Base-by-base conservation (phyloP, 2,888 invertebrate species). In the Nezara viridula region DNA sequence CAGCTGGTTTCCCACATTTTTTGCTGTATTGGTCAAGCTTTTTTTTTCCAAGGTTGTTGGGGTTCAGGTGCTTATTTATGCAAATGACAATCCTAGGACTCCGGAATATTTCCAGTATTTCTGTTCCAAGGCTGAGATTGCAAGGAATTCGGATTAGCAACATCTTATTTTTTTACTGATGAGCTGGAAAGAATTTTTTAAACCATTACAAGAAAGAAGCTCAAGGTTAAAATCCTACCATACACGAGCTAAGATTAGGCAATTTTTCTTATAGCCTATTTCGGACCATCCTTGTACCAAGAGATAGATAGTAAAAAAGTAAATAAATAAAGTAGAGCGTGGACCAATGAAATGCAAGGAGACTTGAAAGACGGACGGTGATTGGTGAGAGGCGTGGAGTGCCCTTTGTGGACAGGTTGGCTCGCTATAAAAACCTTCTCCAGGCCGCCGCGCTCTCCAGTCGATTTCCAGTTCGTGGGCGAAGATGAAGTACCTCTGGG, bases 311-410 rank as follows among this genome's bases (percentile, higher is more conserved):
- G 12, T 0, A 37, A 37, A 73, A 73, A 16, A 81, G 6, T 2
- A 77, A 32, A 24, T 6, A 44, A 7, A 44, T 44, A 10, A 44
- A 7, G 10, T 44, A 44, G 21, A 37, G 21, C 0, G 66, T 0
- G 19, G 66, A 37, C 66, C 66, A 73, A 81, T 81, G 81, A 24
- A n/a, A 47, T 14, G 14, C 2, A 6, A 81, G n/a, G n/a, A 10
- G 12, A 24, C 9, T 21, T n/a, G 44, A n/a, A 81, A 44, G 81
- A 81, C 24, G 81, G n/a, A 5, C 44, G 44, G 24, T 81, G 81
- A 81, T 81, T 81, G 81, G 81, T 47, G 66, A 73, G 66, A 73
- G 66, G 66, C 66, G 66, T 81, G 6, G 44, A 44, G 81, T n/a
- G 81, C 81, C 40, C 81, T 81, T 47, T 44, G 77, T 44, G 44